phyloP scores from a whole-genome alignment of 2,888 invertebrate genomes.

The Drosophila yooni region DNA sequence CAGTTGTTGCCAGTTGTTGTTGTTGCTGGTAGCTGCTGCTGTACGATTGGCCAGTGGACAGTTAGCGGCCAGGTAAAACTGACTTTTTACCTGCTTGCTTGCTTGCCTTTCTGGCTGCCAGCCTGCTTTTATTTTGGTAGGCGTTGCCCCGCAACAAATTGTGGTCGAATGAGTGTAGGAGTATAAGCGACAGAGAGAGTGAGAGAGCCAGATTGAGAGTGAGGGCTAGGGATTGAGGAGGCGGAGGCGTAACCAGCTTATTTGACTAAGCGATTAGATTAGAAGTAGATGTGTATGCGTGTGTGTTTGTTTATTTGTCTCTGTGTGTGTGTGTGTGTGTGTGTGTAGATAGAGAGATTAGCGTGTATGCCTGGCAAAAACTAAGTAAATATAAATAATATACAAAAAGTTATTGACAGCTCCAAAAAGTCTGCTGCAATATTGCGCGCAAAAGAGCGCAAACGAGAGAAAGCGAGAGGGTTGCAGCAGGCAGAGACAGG shows the following conservation, averaged over 20 bases:
- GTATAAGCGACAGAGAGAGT: neutral
- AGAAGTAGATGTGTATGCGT: conserved; percentile 39
- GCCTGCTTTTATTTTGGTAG: conserved; percentile 30
- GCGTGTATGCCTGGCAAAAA: conserved; percentile 37
- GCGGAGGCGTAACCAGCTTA: conserved; percentile 56
- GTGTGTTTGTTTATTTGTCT: conserved; percentile 3
- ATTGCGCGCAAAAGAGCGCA: conserved; percentile 42
- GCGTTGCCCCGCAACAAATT: conserved; percentile 46
- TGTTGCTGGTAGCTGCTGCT: conserved; percentile 27
- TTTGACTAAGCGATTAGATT: conserved; percentile 76
- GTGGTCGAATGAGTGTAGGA: conserved; percentile 9
- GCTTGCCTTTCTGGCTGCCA: neutral
- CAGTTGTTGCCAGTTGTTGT: conserved; percentile 14
- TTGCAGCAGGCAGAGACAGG: conserved; percentile 15
- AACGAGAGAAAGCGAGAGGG: conserved; percentile 23
- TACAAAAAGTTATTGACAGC: conserved; percentile 70
- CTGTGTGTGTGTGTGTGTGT: conserved; percentile 11
- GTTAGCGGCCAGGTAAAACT: conserved; percentile 46
- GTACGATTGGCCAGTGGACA: conserved; percentile 55
- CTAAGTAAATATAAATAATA: conserved; percentile 57
- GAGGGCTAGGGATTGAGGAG: conserved; percentile 12
- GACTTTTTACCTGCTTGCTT: conserved; percentile 40
- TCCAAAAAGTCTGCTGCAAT: conserved; percentile 63
- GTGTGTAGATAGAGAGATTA: conserved; percentile 40
- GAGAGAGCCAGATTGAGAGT: neutral